Conservation (phyloP, 2,888 invertebrate genomes). For the Oxytorus armatus region DNA sequence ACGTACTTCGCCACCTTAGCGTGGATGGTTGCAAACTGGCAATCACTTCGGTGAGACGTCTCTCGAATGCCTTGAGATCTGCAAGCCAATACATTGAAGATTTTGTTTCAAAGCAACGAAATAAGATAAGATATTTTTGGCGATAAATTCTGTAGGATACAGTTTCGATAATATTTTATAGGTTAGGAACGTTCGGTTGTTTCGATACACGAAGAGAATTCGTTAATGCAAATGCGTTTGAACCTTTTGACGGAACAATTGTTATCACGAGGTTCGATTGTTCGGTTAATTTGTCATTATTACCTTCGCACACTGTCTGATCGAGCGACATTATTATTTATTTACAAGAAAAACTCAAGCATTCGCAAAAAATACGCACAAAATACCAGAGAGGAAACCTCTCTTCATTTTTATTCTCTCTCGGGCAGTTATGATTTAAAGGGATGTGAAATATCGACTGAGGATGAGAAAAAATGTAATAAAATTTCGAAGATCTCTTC, state of each 20-base stretch:
- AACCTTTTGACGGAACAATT: neutral
- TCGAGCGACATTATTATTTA: slow-evolving; percentile 89
- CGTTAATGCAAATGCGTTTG: neutral
- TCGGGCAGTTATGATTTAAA: no score
- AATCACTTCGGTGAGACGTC: slow-evolving; percentile 98
- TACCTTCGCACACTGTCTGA: slow-evolving; percentile 97
- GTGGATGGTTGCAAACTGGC: slow-evolving; percentile 97
- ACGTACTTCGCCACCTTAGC: slow-evolving; percentile 97
- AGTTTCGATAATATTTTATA: slow-evolving; percentile 39
- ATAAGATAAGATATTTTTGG: slow-evolving; percentile 13
- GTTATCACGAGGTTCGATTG: slow-evolving; percentile 29
- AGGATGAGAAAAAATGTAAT: no score
- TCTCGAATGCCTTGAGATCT: slow-evolving; percentile 99
- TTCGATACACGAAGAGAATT: neutral
- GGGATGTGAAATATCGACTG: no score
- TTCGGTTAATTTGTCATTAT: slow-evolving; percentile 67
- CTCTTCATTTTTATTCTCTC: no score
- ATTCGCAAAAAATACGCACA: slow-evolving; percentile 19
- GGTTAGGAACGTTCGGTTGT: slow-evolving; percentile 38
- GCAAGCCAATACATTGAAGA: slow-evolving; percentile 79
- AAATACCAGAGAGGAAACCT: no score
- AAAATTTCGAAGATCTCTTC: no score
- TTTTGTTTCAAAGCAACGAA: neutral
- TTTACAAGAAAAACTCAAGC: slow-evolving; percentile 53
- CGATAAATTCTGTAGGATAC: slow-evolving; percentile 8